A percentile compares a stretch with the other conserved stretches of the same genome.
Evolutionary conservation across 2,113 vertebrate genomes (phyloP).

Genomic region (Odocoileus virginianus): DNA sequence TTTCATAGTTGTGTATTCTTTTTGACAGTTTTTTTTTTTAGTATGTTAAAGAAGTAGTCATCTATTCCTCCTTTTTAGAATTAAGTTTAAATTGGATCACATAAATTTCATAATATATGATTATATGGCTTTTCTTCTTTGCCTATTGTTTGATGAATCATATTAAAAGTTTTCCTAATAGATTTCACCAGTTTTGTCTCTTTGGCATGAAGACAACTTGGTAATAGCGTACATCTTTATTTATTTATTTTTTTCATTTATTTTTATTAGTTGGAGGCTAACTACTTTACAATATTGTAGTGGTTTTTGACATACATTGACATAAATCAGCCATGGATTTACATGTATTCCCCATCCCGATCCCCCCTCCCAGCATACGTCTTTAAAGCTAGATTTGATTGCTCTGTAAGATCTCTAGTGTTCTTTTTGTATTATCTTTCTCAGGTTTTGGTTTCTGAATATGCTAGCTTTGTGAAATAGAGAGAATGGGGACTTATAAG

Average conservation of each 20-base stretch:
- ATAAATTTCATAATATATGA: not conserved
- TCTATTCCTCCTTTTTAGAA: not conserved
- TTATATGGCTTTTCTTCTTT: not conserved
- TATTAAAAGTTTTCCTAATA: conserved; percentile 11
- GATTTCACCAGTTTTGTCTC: conserved; percentile 29
- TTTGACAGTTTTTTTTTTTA: not conserved
- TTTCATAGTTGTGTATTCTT: conserved; percentile 20
- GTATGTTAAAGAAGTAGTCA: not conserved
- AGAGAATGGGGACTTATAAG: not conserved
- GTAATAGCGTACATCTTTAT: not conserved
- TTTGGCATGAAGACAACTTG: not conserved
- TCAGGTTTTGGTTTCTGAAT: not conserved
- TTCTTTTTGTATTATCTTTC: not conserved
- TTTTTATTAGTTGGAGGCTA: too few species aligned
- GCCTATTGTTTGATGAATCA: not conserved
- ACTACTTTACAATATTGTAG: too few species aligned
- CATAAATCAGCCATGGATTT: too few species aligned
- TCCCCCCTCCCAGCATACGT: not conserved
- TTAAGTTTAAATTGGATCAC: not conserved
- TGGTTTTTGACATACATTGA: too few species aligned
- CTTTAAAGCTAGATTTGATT: not conserved
- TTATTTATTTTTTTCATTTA: too few species aligned
- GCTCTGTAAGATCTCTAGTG: not conserved
- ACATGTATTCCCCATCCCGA: too few species aligned
- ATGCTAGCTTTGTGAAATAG: not conserved